Evolutionary conservation across 1,140 invertebrate genomes (phyloP).

Genomic region (Achatina immaculata): DNA sequence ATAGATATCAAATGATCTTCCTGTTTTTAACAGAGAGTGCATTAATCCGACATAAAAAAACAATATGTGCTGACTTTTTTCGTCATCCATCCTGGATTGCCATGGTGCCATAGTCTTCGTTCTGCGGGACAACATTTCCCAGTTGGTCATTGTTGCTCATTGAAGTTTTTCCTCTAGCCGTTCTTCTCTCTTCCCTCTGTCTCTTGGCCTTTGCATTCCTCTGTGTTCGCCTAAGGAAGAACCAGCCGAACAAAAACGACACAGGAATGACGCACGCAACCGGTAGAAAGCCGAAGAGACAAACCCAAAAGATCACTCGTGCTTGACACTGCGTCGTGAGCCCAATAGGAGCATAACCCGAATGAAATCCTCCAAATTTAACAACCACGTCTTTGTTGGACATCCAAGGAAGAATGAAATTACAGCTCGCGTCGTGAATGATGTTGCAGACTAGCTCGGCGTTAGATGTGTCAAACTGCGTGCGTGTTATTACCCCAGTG

Average conservation of each 20-base stretch:
- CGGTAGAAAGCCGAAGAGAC: background rate
- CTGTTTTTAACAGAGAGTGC: no score
- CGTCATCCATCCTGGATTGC: constrained; percentile 1
- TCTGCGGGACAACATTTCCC: background rate
- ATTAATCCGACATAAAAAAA: no score
- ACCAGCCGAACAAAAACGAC: background rate
- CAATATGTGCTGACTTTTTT: no score
- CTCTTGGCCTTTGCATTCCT: background rate
- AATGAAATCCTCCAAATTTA: background rate
- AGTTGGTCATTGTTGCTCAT: background rate
- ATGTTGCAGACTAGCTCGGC: background rate
- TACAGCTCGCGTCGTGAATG: background rate
- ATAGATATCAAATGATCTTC: no score
- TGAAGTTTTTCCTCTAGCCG: background rate
- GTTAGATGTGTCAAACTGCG: background rate
- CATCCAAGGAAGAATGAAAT: background rate
- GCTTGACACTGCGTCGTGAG: background rate
- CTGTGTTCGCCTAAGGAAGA: background rate
- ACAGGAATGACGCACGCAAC: background rate
- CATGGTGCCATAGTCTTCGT: background rate
- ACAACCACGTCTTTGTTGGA: background rate
- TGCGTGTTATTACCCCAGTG: background rate
- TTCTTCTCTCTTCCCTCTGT: background rate
- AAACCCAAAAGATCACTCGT: background rate
- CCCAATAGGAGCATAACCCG: no score